A percentile compares a stretch with the other conserved stretches of the same genome.
These are phyloP conservation scores for Nyctereutes procyonoides DNA, from an alignment of 2,113 vertebrate genomes.

Conservation along the genomic window DNA sequence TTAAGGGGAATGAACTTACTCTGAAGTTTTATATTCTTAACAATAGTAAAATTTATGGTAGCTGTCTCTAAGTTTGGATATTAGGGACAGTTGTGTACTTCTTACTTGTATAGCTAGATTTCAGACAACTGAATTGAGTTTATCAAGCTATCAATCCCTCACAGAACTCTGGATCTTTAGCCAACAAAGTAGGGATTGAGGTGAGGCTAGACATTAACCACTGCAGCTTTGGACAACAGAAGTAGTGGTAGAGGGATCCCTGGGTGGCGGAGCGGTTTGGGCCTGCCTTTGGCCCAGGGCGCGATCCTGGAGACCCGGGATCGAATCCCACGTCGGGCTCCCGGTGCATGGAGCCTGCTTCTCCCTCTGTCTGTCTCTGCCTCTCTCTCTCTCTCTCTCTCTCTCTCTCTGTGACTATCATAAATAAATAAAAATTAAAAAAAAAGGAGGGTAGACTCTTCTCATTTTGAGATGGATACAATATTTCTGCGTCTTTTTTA, in stretches of 20 bases:
- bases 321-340: no score
- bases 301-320: no score
- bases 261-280: no score
- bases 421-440: no score
- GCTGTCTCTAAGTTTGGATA: neutral
- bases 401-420: no score
- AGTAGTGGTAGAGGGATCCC: no score
- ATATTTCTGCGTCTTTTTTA: neutral
- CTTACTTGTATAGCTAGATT: neutral
- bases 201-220: neutral
- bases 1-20: neutral
- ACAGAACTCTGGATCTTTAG: neutral
- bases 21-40: neutral
- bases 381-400: no score
- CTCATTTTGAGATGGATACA: neutral
- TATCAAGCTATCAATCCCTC: neutral
- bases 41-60: neutral
- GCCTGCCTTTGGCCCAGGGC: no score
- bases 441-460: neutral
- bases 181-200: neutral
- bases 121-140: neutral
- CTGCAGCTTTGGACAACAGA: neutral
- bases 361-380: no score
- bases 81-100: neutral
- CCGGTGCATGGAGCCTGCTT: no score